Evolutionary conservation across 2,888 invertebrate species (phyloP).

Genomic region (Tetranychus piercei): DNA sequence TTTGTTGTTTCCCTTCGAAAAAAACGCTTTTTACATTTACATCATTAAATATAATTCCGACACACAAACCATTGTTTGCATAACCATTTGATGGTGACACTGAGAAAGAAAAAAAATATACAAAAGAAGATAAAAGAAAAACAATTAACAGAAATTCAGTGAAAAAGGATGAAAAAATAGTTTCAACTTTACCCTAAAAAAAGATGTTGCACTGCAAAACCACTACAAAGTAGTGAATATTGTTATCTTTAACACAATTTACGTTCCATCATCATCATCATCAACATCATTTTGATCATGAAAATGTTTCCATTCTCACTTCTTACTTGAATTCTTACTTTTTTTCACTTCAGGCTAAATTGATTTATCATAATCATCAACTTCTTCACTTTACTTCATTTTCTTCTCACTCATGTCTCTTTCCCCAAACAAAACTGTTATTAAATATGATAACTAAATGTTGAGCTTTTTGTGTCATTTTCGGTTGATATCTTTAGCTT

Average conservation of each 20-base stretch:
- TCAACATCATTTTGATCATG: background rate
- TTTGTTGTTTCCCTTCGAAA: no score
- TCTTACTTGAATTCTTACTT: background rate
- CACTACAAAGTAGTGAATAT: background rate
- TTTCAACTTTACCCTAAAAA: no score
- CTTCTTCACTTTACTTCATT: no score
- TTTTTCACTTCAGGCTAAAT: background rate
- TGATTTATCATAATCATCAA: background rate
- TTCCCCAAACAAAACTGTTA: no score
- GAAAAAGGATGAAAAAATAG: no score
- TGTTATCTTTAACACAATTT: background rate
- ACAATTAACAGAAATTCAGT: background rate
- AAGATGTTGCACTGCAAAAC: no score
- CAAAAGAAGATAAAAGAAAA: background rate
- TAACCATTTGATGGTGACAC: background rate
- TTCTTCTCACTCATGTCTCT: no score
- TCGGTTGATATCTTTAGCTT: background rate
- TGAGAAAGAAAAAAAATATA: background rate
- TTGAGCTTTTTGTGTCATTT: background rate
- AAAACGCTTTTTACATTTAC: no score
- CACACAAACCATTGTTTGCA: no score
- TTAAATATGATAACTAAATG: no score
- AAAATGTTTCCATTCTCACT: background rate
- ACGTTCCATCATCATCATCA: background rate
- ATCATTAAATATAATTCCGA: no score